Conservation (phyloP, 2,797 vertebrate species). For the Morus bassanus region DNA sequence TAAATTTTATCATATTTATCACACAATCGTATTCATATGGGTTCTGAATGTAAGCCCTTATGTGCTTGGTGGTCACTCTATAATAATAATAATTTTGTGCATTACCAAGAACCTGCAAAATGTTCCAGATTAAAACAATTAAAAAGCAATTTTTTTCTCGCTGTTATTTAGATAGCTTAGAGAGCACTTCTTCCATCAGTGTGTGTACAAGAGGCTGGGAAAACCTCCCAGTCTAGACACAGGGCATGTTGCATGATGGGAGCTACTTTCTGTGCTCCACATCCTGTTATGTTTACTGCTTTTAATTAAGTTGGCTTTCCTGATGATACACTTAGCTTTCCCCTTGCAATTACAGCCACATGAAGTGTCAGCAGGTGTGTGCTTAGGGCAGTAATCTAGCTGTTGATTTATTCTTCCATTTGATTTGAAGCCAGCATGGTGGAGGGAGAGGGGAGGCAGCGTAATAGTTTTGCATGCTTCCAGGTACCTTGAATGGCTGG, state of each 20-base stretch:
- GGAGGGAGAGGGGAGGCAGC: not conserved
- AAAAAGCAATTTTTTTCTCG: not conserved
- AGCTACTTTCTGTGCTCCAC: not conserved
- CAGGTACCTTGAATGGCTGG: not conserved
- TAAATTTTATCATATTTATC: not conserved
- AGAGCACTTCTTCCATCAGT: not conserved
- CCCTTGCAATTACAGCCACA: constrained; percentile 18
- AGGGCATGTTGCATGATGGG: not conserved
- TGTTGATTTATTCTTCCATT: constrained; percentile 14
- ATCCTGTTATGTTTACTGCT: constrained; percentile 31
- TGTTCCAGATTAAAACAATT: not conserved
- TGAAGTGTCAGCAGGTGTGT: constrained; percentile 50
- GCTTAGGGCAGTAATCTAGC: not conserved
- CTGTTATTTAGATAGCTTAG: not conserved
- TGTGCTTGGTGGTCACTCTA: not conserved
- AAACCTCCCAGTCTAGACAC: not conserved
- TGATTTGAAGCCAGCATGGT: not conserved
- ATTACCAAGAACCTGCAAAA: not conserved
- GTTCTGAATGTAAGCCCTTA: not conserved
- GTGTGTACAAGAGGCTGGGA: not conserved
- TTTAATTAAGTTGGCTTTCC: constrained; percentile 44
- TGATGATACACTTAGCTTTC: not conserved
- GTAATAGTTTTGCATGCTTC: not conserved
- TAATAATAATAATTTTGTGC: not conserved
- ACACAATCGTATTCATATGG: not conserved